These are phyloP conservation scores for Umimayanthus kanabou DNA, from an alignment of 92 coral and sea anemone species.

Conservation along the genomic window DNA sequence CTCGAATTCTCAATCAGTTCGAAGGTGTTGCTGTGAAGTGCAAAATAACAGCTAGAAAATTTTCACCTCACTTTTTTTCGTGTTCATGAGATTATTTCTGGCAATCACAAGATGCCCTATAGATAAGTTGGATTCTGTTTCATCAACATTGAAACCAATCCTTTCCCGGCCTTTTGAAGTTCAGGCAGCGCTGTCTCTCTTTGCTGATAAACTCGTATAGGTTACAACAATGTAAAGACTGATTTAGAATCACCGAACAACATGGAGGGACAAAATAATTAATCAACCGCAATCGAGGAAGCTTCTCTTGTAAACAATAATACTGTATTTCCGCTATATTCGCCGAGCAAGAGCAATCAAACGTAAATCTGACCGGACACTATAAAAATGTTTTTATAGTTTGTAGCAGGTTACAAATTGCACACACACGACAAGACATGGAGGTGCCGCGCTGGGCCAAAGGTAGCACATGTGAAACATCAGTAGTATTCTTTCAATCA, in stretches of 20 bases:
- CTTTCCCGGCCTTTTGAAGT: constrained; percentile 29
- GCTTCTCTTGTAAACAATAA: constrained; percentile 25
- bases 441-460: background rate
- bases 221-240: background rate
- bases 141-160: constrained; percentile 40
- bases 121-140: constrained; percentile 29
- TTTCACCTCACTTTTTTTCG: background rate
- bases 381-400: background rate
- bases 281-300: constrained; percentile 15
- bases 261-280: background rate
- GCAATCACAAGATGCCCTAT: constrained; percentile 5
- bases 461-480: background rate
- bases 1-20: background rate
- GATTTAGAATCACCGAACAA: background rate
- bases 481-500: constrained; percentile 6
- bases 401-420: background rate
- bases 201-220: constrained; percentile 20
- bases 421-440: background rate
- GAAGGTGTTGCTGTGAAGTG: background rate
- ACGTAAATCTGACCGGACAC: background rate
- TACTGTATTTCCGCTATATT: constrained; percentile 24
- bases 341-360: background rate
- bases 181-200: background rate
- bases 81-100: constrained; percentile 12
- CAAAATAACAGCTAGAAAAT: background rate